phyloP scores from a whole-genome alignment of 2,113 vertebrate genomes.

The Hippocampus comes region DNA sequence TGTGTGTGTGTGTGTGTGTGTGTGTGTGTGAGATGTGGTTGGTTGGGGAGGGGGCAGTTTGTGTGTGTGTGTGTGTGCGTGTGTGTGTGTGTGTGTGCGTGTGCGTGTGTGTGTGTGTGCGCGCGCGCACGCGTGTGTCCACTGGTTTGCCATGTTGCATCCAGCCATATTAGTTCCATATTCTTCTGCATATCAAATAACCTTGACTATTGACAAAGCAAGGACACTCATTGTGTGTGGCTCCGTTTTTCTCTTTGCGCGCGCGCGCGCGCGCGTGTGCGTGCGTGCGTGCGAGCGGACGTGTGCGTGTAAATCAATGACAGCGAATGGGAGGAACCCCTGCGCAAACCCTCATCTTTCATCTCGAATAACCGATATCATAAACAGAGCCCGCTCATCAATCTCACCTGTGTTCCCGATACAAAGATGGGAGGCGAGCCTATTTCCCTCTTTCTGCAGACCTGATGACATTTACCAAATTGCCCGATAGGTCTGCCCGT shows the following conservation, averaged over 20 bases:
- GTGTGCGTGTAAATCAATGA: constrained; percentile 71
- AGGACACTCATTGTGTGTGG: constrained; percentile 58
- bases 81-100: no score
- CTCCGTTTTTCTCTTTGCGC: constrained; percentile 34
- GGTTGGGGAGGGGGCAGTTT: no score
- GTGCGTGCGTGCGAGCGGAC: constrained; percentile 37
- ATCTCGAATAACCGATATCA: constrained; percentile 75
- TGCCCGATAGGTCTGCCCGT: constrained; percentile 36
- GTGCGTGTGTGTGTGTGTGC: not conserved
- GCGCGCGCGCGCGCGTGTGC: constrained; percentile 39
- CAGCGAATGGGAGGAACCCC: constrained; percentile 72
- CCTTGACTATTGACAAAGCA: constrained; percentile 69
- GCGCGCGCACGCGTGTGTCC: not conserved
- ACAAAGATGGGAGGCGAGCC: constrained; percentile 60
- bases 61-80: constrained; percentile 1
- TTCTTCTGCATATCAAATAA: constrained; percentile 60
- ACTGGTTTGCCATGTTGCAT: constrained; percentile 26
- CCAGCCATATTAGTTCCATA: constrained; percentile 48
- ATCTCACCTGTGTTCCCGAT: constrained; percentile 70
- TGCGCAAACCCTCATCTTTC: constrained; percentile 74
- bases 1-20: not conserved
- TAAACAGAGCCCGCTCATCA: constrained; percentile 72
- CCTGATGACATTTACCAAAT: constrained; percentile 71
- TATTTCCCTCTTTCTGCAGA: constrained; percentile 69
- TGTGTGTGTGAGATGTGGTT: not conserved